These are phyloP conservation scores for Pseudorhiza aurosa DNA, from an alignment of 30 jellyfish, hydroid and myxozoan species.

Conservation along the genomic window DNA sequence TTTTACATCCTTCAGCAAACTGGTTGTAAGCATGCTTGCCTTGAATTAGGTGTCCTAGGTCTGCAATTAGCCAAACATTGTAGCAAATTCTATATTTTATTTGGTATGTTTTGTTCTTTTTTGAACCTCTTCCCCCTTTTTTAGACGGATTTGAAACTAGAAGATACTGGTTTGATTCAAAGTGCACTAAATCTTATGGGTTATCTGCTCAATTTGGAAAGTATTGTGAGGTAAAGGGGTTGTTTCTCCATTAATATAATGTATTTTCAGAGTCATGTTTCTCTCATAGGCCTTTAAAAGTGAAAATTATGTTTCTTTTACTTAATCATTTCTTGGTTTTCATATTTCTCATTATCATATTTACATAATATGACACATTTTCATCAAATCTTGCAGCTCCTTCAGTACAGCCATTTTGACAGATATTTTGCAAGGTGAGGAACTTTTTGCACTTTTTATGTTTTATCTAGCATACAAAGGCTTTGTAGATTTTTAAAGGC, in stretches of 20 bases:
- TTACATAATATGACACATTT: too few relatives aligned
- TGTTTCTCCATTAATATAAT: neutral
- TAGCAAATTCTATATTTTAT: too few relatives aligned
- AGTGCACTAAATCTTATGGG: conserved; percentile 45
- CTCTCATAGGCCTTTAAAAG: too few relatives aligned
- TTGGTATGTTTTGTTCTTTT: too few relatives aligned
- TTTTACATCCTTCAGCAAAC: too few relatives aligned
- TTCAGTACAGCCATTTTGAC: conserved; percentile 18
- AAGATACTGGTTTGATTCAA: conserved; percentile 34
- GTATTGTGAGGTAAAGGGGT: conserved; percentile 36
- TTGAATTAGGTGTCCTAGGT: too few relatives aligned
- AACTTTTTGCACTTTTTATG: neutral
- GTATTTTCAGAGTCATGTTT: too few relatives aligned
- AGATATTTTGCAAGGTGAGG: conserved; percentile 33
- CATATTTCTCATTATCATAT: neutral
- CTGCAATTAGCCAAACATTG: too few relatives aligned
- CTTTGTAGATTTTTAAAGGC: too few relatives aligned
- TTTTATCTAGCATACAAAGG: too few relatives aligned
- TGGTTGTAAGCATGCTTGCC: too few relatives aligned
- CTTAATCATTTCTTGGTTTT: neutral
- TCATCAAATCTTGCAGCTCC: conserved; percentile 31
- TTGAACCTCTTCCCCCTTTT: neutral
- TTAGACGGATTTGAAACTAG: conserved; percentile 26
- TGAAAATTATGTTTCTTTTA: too few relatives aligned
- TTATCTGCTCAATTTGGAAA: conserved; percentile 15